A percentile compares a stretch with the other conserved stretches of the same genome.
Conservation (phyloP, 2,113 vertebrate genomes). For the Brienomyrus longianalis region DNA sequence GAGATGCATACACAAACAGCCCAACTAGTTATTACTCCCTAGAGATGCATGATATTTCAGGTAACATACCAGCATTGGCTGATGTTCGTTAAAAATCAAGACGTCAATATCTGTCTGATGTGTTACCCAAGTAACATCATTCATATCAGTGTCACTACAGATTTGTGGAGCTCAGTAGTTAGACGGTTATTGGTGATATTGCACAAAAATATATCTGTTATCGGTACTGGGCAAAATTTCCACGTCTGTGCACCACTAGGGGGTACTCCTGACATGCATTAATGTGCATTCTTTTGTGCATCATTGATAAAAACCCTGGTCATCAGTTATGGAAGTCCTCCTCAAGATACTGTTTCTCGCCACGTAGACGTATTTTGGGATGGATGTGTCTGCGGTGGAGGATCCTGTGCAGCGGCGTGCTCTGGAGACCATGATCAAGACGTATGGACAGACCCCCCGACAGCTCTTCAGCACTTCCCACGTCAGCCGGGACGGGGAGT, state of each 20-base stretch:
- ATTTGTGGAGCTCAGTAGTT: not conserved
- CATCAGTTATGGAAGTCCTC: not conserved
- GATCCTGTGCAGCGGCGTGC: slow-evolving; percentile 93
- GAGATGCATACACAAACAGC: not conserved
- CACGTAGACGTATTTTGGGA: slow-evolving; percentile 89
- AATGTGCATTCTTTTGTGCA: slow-evolving; percentile 33
- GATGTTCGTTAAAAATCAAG: not conserved
- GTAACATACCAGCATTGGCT: not conserved
- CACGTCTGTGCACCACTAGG: not conserved
- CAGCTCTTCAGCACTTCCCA: slow-evolving; percentile 86
- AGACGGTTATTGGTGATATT: not conserved
- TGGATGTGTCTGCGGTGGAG: slow-evolving; percentile 96
- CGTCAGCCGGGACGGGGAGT: slow-evolving; percentile 80
- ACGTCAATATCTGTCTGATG: not conserved
- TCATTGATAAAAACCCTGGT: not conserved
- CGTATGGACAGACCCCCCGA: slow-evolving; percentile 89
- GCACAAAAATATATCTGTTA: not conserved
- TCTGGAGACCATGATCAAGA: slow-evolving; percentile 98
- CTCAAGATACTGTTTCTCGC: not conserved
- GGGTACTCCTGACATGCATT: not conserved
- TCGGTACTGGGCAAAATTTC: not conserved
- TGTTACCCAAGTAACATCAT: not conserved
- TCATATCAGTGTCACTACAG: not conserved
- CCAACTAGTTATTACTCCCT: not conserved
- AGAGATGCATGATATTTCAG: not conserved